Conservation (phyloP, 1,140 invertebrate genomes). For the Caenorhabditis brenneri region DNA sequence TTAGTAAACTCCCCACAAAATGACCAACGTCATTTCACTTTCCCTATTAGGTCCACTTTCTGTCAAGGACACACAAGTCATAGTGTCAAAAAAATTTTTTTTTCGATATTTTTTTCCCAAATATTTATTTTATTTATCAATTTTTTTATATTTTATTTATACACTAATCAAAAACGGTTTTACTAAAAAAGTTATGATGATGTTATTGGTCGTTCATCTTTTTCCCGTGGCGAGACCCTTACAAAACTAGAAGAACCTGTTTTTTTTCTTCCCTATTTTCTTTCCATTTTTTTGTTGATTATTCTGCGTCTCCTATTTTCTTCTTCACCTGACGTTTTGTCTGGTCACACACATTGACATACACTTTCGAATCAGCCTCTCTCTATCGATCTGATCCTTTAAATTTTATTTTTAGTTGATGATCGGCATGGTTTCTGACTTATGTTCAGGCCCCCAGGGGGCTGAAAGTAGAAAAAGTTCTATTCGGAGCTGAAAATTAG, state of each 20-base stretch:
- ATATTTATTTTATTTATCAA: too few species aligned
- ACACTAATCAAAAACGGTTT: too few species aligned
- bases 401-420: too few species aligned
- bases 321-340: not conserved
- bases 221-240: not conserved
- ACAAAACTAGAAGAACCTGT: constrained; percentile 34
- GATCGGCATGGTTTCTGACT: too few species aligned
- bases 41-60: not conserved
- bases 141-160: too few species aligned
- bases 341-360: not conserved
- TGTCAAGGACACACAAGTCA: not conserved
- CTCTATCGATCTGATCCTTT: not conserved
- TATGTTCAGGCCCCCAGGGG: too few species aligned
- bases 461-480: too few species aligned
- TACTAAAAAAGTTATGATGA: not conserved
- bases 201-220: constrained; percentile 27
- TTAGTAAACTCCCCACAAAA: too few species aligned
- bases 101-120: too few species aligned
- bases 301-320: not conserved
- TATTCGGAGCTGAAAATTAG: too few species aligned
- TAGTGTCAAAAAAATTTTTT: too few species aligned
- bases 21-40: too few species aligned
- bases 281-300: not conserved
- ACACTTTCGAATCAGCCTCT: not conserved
- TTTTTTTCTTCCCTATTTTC: not conserved